phyloP scores from a whole-genome alignment of 2,888 invertebrate genomes.

The Latheticus oryzae region DNA sequence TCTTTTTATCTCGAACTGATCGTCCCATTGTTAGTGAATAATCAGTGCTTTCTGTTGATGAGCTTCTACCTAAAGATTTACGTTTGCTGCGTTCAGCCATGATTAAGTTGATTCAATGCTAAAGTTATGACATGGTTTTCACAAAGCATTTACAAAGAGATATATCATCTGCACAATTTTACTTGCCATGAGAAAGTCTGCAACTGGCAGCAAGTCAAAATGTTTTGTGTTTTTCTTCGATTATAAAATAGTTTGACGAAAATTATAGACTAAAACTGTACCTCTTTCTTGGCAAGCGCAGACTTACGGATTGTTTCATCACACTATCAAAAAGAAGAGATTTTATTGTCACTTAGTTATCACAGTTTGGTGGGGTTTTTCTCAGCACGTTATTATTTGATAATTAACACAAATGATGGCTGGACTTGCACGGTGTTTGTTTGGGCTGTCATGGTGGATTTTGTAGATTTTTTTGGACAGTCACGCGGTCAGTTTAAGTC shows the following conservation, averaged over 20 bases:
- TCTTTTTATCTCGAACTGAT: conserved; percentile 69
- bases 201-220: conserved; percentile 19
- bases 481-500: conserved; percentile 52
- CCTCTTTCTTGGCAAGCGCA: conserved; percentile 49
- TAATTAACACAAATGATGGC: conserved; percentile 15
- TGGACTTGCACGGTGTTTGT: conserved; percentile 14
- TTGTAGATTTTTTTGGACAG: conserved; percentile 33
- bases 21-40: conserved; percentile 68
- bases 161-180: conserved; percentile 15
- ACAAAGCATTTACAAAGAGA: conserved; percentile 39
- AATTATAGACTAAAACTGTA: conserved; percentile 52
- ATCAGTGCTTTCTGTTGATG: conserved; percentile 66
- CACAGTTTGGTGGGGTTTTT: conserved; percentile 1
- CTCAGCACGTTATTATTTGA: background rate
- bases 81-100: conserved; percentile 57
- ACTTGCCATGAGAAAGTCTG: conserved; percentile 9
- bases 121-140: conserved; percentile 34
- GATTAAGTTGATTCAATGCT: conserved; percentile 20
- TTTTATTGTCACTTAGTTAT: conserved; percentile 36
- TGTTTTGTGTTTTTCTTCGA: conserved; percentile 10
- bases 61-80: conserved; percentile 61
- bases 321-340: conserved; percentile 17
- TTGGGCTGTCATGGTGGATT: conserved; percentile 34
- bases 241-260: conserved; percentile 46
- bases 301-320: conserved; percentile 42